Percentiles rank a stretch among this genome's conserved stretches.
Evolutionary conservation across 2,888 invertebrate species (phyloP).

Genomic region (Nesidiocoris tenuis): DNA sequence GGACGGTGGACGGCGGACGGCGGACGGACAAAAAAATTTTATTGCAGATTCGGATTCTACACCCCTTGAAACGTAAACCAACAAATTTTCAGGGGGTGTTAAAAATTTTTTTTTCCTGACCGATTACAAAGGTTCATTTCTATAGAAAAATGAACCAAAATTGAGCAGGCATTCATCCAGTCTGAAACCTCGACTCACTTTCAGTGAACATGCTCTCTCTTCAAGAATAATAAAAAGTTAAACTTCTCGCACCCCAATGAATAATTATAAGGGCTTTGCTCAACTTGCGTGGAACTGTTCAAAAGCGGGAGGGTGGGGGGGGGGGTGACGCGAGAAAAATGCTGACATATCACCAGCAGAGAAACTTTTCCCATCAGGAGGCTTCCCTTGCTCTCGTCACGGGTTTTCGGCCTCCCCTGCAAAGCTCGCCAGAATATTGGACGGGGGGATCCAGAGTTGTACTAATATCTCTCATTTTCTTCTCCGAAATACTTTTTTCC

Average conservation of each 20-base stretch:
- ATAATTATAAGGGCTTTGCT: slow-evolving; percentile 20
- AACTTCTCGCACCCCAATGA: slow-evolving; percentile 7
- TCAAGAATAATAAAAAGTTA: not conserved
- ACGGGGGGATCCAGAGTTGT: slow-evolving; percentile 2
- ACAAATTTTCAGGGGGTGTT: too few relatives aligned
- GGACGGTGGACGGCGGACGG: too few relatives aligned
- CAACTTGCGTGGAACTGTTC: slow-evolving; percentile 5
- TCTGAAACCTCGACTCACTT: not conserved
- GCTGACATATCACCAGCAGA: slow-evolving; percentile 43
- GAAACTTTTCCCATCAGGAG: slow-evolving; percentile 45
- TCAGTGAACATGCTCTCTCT: not conserved
- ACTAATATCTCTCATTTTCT: slow-evolving; percentile 45
- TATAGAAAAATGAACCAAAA: too few relatives aligned
- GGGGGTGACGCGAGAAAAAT: slow-evolving; percentile 32
- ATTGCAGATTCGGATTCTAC: too few relatives aligned
- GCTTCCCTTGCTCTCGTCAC: not conserved
- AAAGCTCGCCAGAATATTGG: not conserved
- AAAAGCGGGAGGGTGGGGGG: slow-evolving; percentile 2
- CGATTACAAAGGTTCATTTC: too few relatives aligned
- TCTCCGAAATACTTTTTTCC: too few relatives aligned
- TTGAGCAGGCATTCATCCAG: not conserved
- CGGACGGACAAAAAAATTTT: too few relatives aligned
- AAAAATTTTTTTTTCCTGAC: too few relatives aligned
- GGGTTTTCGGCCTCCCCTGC: slow-evolving; percentile 4
- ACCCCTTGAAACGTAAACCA: too few relatives aligned